Percentiles rank a stretch among this genome's conserved stretches.
Conservation (phyloP, 2,113 vertebrate genomes). For the Centrocercus urophasianus region DNA sequence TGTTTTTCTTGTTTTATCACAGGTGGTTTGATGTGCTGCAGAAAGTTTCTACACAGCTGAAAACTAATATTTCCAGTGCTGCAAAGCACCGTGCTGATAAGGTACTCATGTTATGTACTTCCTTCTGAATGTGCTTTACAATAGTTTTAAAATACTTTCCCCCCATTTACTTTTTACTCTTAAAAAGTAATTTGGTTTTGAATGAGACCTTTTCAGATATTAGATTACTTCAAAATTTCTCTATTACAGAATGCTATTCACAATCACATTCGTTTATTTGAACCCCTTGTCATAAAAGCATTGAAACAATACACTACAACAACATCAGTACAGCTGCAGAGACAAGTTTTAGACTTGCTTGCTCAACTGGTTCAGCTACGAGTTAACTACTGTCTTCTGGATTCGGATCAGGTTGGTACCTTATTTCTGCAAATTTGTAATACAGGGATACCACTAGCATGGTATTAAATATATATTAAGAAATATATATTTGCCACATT, state of each 20-base stretch:
- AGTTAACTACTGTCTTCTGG: constrained; percentile 97
- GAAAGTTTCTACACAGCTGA: constrained; percentile 92
- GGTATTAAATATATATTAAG: neutral
- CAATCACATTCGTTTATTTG: constrained; percentile 96
- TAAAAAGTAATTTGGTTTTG: constrained; percentile 12
- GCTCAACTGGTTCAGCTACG: constrained; percentile 95
- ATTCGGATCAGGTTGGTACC: constrained; percentile 91
- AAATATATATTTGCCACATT: neutral
- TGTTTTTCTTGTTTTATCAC: neutral
- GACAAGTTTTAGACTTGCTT: constrained; percentile 93
- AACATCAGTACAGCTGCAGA: constrained; percentile 94
- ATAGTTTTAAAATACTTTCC: neutral
- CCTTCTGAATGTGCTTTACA: neutral
- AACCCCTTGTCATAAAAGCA: constrained; percentile 97
- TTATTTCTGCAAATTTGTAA: neutral
- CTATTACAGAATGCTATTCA: constrained; percentile 91
- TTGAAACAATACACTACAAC: constrained; percentile 98
- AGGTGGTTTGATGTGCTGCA: constrained; percentile 99
- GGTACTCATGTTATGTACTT: constrained; percentile 74
- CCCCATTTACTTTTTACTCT: neutral
- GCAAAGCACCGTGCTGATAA: constrained; percentile 93
- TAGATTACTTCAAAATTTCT: constrained; percentile 63
- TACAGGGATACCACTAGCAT: neutral
- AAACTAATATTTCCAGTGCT: constrained; percentile 87
- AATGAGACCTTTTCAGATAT: neutral